These are phyloP conservation scores for Drepanosiphum platanoidis DNA, from an alignment of 2,888 invertebrate species.

Conservation along the genomic window DNA sequence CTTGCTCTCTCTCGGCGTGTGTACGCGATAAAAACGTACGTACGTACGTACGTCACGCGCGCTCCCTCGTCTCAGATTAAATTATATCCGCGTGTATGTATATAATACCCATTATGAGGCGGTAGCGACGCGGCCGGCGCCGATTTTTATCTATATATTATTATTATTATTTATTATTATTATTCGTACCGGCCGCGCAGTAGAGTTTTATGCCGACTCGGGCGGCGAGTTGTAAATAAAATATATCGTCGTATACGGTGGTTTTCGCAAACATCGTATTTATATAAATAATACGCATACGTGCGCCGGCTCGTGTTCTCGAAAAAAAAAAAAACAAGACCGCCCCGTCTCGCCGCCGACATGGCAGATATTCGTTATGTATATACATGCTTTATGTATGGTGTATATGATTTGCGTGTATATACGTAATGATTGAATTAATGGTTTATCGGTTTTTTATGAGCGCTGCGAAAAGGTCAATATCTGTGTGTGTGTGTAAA, in stretches of 20 bases:
- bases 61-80: background rate
- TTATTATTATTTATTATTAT: too few relatives aligned
- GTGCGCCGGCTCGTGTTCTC: background rate
- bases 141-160: slow-evolving; percentile 3
- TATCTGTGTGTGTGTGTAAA: background rate
- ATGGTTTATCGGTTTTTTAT: background rate
- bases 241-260: too few relatives aligned
- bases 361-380: background rate
- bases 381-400: background rate
- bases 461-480: background rate
- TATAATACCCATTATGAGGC: too few relatives aligned
- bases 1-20: too few relatives aligned
- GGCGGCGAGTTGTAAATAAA: too few relatives aligned
- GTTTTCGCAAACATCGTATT: too few relatives aligned
- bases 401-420: too few relatives aligned
- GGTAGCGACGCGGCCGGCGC: background rate
- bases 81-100: slow-evolving; percentile 5
- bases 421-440: background rate
- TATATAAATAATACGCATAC: background rate
- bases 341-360: background rate
- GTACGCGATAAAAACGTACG: background rate
- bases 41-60: background rate
- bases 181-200: too few relatives aligned
- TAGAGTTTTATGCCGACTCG: too few relatives aligned
- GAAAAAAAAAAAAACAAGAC: background rate